phyloP scores from a whole-genome alignment of 2,888 invertebrate genomes.

The Temnothorax rugatulus region DNA sequence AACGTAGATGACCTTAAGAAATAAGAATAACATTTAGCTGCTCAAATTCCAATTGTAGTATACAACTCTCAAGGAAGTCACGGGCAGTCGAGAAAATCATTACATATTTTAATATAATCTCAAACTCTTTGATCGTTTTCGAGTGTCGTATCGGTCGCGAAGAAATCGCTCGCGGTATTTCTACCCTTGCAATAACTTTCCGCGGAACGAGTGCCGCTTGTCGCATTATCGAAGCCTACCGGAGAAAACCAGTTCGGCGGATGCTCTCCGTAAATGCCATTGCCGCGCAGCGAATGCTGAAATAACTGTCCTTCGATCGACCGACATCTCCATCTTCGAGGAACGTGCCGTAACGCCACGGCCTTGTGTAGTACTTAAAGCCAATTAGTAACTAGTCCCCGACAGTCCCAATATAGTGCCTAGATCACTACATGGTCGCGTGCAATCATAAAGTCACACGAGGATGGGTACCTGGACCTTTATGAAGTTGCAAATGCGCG shows the following conservation, averaged over 20 bases:
- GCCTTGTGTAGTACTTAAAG: constrained; percentile 64
- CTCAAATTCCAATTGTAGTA: not conserved
- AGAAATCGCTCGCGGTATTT: constrained; percentile 48
- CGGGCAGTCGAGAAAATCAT: not conserved
- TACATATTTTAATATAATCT: constrained; percentile 62
- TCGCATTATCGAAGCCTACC: constrained; percentile 71
- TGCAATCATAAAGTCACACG: constrained; percentile 11
- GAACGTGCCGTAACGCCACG: constrained; percentile 53
- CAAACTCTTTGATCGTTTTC: constrained; percentile 42
- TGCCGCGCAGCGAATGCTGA: constrained; percentile 57
- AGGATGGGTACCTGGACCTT: not conserved
- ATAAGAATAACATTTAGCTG: not conserved
- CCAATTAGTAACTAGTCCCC: constrained; percentile 66
- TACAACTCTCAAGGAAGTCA: not conserved
- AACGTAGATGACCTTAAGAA: not conserved
- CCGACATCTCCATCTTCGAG: constrained; percentile 66
- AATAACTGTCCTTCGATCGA: constrained; percentile 73
- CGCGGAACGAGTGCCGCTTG: constrained; percentile 63
- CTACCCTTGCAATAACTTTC: constrained; percentile 63
- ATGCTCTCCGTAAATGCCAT: constrained; percentile 44
- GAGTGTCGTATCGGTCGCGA: constrained; percentile 3
- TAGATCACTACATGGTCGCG: constrained; percentile 4
- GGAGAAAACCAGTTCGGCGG: constrained; percentile 71
- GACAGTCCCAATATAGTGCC: constrained; percentile 10
- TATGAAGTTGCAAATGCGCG: constrained; percentile 22